Percentiles rank a stretch among this genome's conserved stretches.
These are phyloP conservation scores for Heterodera filipjevi DNA, from an alignment of 2,888 invertebrate species.

Conservation along the genomic window DNA sequence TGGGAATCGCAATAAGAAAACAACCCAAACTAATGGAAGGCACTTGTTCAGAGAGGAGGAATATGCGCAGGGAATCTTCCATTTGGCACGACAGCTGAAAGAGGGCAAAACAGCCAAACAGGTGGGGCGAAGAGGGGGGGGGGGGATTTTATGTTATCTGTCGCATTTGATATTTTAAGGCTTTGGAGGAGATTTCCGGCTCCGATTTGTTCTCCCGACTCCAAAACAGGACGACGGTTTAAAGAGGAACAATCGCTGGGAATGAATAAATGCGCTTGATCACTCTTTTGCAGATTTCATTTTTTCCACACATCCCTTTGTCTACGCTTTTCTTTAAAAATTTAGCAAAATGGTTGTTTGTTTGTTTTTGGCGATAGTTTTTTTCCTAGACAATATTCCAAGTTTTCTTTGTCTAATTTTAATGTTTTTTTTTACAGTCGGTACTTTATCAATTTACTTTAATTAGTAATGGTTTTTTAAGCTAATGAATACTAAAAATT, in stretches of 20 bases:
- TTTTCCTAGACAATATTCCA: no score
- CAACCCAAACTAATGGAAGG: background rate
- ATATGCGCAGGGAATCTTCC: slow-evolving; percentile 44
- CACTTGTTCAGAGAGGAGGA: slow-evolving; percentile 42
- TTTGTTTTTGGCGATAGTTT: no score
- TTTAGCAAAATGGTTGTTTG: no score
- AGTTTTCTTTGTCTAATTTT: no score
- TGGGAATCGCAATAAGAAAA: background rate
- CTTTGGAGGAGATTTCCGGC: background rate
- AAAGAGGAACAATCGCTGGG: background rate
- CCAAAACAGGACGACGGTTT: background rate
- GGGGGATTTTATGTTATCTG: background rate
- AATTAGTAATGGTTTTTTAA: background rate
- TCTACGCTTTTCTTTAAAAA: no score
- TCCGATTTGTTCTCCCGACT: slow-evolving; percentile 7
- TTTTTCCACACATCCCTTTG: background rate
- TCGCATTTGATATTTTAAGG: background rate
- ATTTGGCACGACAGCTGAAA: slow-evolving; percentile 30
- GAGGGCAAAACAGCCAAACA: slow-evolving; percentile 25
- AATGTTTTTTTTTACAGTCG: background rate
- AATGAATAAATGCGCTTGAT: background rate
- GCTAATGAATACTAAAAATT: background rate
- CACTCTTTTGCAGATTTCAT: background rate
- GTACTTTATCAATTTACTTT: background rate
- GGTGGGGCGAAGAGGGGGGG: background rate